These are phyloP conservation scores for Polypterus senegalus DNA, from an alignment of 2,113 vertebrate species.

Conservation along the genomic window DNA sequence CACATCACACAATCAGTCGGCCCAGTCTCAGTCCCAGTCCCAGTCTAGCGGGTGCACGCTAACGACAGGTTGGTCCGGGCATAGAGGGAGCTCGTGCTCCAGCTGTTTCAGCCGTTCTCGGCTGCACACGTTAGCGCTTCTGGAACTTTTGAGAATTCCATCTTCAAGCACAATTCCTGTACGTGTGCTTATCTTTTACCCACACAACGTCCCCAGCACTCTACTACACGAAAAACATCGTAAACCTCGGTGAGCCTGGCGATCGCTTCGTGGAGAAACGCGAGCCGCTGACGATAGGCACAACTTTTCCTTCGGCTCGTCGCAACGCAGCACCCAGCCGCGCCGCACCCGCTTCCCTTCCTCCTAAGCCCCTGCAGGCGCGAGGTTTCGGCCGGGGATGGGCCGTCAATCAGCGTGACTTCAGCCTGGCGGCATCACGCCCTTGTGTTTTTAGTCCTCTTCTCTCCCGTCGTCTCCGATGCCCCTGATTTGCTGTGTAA, in stretches of 20 bases:
- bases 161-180: too few species aligned
- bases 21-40: too few species aligned
- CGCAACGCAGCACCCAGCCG: slow-evolving; percentile 4
- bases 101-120: slow-evolving; percentile 15
- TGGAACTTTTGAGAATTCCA: too few species aligned
- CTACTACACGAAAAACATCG: not conserved
- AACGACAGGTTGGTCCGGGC: too few species aligned
- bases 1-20: too few species aligned
- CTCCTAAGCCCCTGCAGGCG: slow-evolving; percentile 1
- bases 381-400: slow-evolving; percentile 24
- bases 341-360: not conserved
- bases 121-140: slow-evolving; percentile 14
- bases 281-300: slow-evolving; percentile 12
- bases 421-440: slow-evolving; percentile 16
- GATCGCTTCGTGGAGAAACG: too few species aligned
- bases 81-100: slow-evolving; percentile 40
- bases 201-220: slow-evolving; percentile 19
- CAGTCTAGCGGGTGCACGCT: too few species aligned
- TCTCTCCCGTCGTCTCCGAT: slow-evolving; percentile 20
- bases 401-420: slow-evolving; percentile 23
- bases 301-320: not conserved
- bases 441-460: slow-evolving; percentile 15
- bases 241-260: not conserved
- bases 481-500: slow-evolving; percentile 15
- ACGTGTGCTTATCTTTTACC: slow-evolving; percentile 44